Percentiles rank a stretch among this genome's conserved stretches.
Evolutionary conservation across 2,888 invertebrate species (phyloP).

Genomic region (Melieria picta): DNA sequence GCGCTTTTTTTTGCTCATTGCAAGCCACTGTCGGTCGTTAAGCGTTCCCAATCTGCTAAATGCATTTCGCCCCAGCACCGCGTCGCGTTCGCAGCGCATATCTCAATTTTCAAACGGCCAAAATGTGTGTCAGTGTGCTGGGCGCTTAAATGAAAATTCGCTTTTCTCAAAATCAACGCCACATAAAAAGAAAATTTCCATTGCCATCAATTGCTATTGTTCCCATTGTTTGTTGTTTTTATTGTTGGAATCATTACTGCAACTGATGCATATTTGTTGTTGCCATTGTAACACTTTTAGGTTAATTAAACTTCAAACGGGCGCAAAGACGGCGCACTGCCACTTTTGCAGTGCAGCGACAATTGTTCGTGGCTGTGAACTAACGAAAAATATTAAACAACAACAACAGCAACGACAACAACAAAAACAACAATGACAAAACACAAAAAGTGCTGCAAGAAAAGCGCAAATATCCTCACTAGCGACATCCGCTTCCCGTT

Average conservation of each 20-base stretch:
- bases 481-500: no score
- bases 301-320: no score
- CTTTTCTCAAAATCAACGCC: slow-evolving; percentile 15
- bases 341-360: background rate
- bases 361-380: no score
- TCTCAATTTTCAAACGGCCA: background rate
- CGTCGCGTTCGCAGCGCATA: background rate
- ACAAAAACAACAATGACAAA: background rate
- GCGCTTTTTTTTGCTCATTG: background rate
- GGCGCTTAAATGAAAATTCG: background rate
- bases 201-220: slow-evolving; percentile 51
- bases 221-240: slow-evolving; percentile 11
- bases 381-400: background rate
- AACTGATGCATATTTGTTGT: slow-evolving; percentile 18
- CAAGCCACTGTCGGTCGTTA: background rate
- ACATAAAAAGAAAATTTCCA: slow-evolving; percentile 53
- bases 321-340: background rate
- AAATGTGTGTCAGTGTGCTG: background rate
- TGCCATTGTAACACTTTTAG: background rate
- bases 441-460: background rate
- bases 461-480: background rate
- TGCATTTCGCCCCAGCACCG: background rate
- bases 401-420: background rate
- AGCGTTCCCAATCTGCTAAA: background rate
- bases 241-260: background rate